Percentiles rank a stretch among this genome's conserved stretches.
Evolutionary conservation across 2,888 invertebrate genomes (phyloP).

Genomic region (Acanthacorydalis orientalis): DNA sequence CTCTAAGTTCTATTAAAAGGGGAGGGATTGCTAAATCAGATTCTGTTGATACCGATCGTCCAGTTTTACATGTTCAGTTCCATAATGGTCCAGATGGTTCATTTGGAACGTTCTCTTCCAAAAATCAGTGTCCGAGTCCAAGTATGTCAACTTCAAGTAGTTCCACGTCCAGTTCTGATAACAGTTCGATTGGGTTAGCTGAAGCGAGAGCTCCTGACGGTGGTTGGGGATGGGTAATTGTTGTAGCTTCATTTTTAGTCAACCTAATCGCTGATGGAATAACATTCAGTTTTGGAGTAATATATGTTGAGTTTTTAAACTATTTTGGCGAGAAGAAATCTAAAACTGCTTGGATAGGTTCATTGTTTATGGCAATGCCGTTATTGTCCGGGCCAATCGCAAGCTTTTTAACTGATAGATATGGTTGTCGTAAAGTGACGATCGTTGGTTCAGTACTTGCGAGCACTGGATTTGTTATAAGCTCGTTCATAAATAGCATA

Average conservation of each 20-base stretch:
- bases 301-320: slow-evolving; percentile 69
- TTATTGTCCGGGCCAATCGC: slow-evolving; percentile 73
- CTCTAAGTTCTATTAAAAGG: slow-evolving; percentile 5
- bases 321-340: slow-evolving; percentile 73
- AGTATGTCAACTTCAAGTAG: slow-evolving; percentile 23
- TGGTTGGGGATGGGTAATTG: slow-evolving; percentile 88
- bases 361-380: slow-evolving; percentile 84
- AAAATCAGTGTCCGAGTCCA: slow-evolving; percentile 13
- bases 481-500: slow-evolving; percentile 58
- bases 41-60: slow-evolving; percentile 18
- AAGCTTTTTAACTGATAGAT: slow-evolving; percentile 64
- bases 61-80: slow-evolving; percentile 40
- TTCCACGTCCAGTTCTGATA: slow-evolving; percentile 36
- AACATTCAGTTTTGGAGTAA: slow-evolving; percentile 82
- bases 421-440: slow-evolving; percentile 65
- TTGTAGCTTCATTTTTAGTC: slow-evolving; percentile 74
- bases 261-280: slow-evolving; percentile 86
- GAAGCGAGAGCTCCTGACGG: slow-evolving; percentile 69
- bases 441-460: slow-evolving; percentile 64
- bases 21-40: slow-evolving; percentile 9
- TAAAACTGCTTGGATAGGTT: slow-evolving; percentile 80
- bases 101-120: slow-evolving; percentile 11
- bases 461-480: slow-evolving; percentile 58
- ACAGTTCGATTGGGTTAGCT: slow-evolving; percentile 43
- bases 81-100: slow-evolving; percentile 25